A percentile compares a stretch with the other conserved stretches of the same genome.
Conservation (phyloP, 2,113 vertebrate species). For the Callipepla squamata region DNA sequence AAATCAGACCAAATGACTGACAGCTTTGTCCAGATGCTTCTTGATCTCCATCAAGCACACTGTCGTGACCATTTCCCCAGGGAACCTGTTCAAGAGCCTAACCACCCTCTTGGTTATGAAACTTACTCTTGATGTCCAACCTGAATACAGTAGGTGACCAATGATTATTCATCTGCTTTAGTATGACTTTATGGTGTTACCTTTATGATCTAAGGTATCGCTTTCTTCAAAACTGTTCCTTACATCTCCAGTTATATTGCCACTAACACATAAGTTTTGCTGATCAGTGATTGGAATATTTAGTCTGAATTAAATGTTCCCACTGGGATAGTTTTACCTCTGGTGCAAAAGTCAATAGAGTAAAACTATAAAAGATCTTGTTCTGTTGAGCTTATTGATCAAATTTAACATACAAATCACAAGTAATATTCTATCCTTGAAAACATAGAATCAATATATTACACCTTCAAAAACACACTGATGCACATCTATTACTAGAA, state of each 20-base stretch:
- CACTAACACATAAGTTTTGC: neutral
- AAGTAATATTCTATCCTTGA: neutral
- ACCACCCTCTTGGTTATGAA: too few species aligned
- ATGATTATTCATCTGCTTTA: neutral
- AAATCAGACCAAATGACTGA: too few species aligned
- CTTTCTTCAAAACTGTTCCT: neutral
- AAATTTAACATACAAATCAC: neutral
- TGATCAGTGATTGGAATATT: neutral
- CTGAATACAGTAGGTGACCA: too few species aligned
- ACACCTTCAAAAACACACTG: neutral
- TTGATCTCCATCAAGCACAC: too few species aligned
- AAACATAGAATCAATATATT: neutral
- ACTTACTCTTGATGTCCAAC: too few species aligned
- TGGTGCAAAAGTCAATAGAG: neutral
- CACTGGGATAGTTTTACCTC: neutral
- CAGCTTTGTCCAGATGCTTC: too few species aligned
- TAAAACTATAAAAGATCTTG: neutral
- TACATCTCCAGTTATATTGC: accelerated
- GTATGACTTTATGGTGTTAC: neutral
- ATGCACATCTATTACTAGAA: neutral
- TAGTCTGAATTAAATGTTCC: neutral
- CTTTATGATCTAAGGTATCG: accelerated
- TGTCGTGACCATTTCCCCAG: too few species aligned
- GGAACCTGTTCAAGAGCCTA: too few species aligned
- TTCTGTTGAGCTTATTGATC: slow-evolving; percentile 13